Evolutionary conservation across 2,888 invertebrate genomes (phyloP), one percentile per base, ranked within the genome.

Genomic region (Xestia rhomboidea): DNA sequence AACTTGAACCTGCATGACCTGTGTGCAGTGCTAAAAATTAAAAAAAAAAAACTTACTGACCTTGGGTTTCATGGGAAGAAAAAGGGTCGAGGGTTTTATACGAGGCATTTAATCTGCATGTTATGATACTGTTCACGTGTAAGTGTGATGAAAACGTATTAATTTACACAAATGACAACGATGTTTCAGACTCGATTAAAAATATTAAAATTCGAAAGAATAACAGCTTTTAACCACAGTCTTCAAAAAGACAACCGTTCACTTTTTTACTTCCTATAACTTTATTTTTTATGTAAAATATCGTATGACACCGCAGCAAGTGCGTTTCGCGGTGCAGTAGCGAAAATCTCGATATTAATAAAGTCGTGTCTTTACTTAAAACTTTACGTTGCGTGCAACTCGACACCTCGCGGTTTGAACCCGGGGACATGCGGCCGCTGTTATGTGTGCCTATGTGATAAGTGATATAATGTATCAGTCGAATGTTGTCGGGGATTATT

Each of bases 351-450:
- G 46, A 70, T 87, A 77, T 78, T 79, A 81, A 87, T 87, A 81
- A 82, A 81, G 76, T 70, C n/a, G 46, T 77, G 49, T 75, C 70
- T 80, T 73, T 64, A 73, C 54, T 63, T 60, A 51, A 78, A 57
- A 44, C 34, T 64, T 73, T 67, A 72, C 57, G 4, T 88, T 89
- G 91, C 87, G 82, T 91, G 92, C 67, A 93, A 95, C 79, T 34
- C 41, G 89, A 94, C 88, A 91, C 90, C 74, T 75, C 89, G 93
- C 89, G 93, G 93, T 93, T 92, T 93, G 93, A 93, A 94, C 94
- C 87, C 34, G 89, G 74, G 84, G 88, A 87, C 86, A 75, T 66
- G 51, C 89, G 82, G 87, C 72, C 75, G 34, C n/a, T 44, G 15
- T 66, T 46, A 60, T 76, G 5, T 44, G 3, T 49, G 34, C 63